Evolutionary conservation across 2,888 invertebrate species (phyloP), one percentile per base, ranked within the genome.

Genomic region (Hypolimnas misippus): DNA sequence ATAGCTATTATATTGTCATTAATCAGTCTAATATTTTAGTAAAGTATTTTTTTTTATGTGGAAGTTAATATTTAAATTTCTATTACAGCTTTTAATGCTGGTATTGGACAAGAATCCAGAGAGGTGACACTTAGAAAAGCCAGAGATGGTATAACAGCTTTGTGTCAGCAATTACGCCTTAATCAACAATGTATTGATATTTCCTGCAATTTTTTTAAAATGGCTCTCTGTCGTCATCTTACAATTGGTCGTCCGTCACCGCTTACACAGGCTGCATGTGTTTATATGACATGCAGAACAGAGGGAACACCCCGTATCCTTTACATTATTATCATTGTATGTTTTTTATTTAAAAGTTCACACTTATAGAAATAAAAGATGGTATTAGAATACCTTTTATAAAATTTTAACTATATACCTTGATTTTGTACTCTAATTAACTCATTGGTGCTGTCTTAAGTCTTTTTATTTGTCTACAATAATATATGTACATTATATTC

Each of bases 241-340:
- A 99, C 99, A 0, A 94, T 98, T 73, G 99, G 99, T 8, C 93
- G 99, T 35, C 97, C 96, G 72, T 96, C 97, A 69, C 94, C 95
- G 12, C 97, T 98, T 78, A 98, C 99, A 55, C 96, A 98, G 78
- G 99, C 99, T 33, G 98, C 99, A 25, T 99, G 99, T 85, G 96
- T 99, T 2, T 99, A 99, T 81, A 96, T 99, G 81, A 98, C 98
- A 0, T 99, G 99, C 78, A 94, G 99, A 69, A 96, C 97, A 1
- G 98, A 99, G 87, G 97, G 97, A 73, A 98, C 98, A 63, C 96
- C 98, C 70, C 98, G 97, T 97, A 96, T 95, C 95, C 93, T 95
- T 94, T 93, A 14, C 2, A 38, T 38, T n/a, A n/a, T n/a, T n/a
- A n/a, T n/a, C n/a, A n/a, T n/a, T n/a, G n/a, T n/a, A n/a, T n/a